Conservation (phyloP, 2,888 invertebrate species). For the Aphidoletes aphidimyza region DNA sequence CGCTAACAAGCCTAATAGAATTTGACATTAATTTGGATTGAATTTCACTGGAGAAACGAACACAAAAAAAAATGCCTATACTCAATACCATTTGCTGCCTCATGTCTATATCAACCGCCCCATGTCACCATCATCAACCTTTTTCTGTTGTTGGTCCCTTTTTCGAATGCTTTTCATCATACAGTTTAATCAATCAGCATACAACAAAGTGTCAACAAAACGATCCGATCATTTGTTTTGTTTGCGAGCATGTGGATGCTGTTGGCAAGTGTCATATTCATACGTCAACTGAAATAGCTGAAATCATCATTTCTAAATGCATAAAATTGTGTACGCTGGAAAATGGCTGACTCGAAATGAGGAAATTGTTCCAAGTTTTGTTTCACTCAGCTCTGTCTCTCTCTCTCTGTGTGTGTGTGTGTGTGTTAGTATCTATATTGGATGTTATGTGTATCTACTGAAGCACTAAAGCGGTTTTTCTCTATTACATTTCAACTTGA, state of each 20-base stretch:
- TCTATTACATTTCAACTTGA: too few relatives aligned
- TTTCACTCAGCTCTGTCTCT: background rate
- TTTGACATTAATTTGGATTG: conserved; percentile 37
- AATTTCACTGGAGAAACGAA: background rate
- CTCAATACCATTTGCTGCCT: too few relatives aligned
- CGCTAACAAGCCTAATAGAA: background rate
- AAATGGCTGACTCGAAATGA: background rate
- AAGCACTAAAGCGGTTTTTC: too few relatives aligned
- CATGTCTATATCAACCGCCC: too few relatives aligned
- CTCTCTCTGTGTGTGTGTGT: too few relatives aligned
- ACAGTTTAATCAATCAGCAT: conserved; percentile 33
- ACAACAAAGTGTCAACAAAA: conserved; percentile 39
- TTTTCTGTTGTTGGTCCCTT: background rate
- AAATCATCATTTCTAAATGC: background rate
- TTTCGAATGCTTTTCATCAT: background rate
- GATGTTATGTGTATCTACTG: too few relatives aligned
- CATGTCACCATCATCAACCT: background rate
- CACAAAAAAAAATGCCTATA: background rate
- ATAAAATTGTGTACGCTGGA: background rate
- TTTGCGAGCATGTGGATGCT: background rate
- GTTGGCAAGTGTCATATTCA: background rate
- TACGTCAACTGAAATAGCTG: background rate
- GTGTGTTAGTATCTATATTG: too few relatives aligned
- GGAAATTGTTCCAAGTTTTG: background rate
- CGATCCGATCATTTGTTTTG: background rate